Evolutionary conservation across 2,888 invertebrate species (phyloP).

Genomic region (Priocnemis perturbator): DNA sequence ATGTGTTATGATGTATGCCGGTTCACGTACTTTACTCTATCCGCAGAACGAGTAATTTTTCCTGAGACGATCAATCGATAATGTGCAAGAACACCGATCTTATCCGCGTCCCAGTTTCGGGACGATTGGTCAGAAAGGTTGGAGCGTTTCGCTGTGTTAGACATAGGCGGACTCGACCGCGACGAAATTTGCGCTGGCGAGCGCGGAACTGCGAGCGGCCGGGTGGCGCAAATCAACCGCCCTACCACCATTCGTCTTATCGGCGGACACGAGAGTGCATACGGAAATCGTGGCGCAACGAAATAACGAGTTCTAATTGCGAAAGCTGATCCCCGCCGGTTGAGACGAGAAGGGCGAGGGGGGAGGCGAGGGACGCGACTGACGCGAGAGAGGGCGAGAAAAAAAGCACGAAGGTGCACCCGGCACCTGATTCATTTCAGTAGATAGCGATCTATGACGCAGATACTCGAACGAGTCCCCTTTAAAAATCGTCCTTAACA

Average conservation of each 20-base stretch:
- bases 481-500: constrained; percentile 57
- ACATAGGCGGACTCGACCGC: not conserved
- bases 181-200: constrained; percentile 7
- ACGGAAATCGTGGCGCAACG: constrained; percentile 67
- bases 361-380: not conserved
- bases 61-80: too few species aligned
- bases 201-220: not conserved
- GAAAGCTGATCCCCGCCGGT: constrained; percentile 59
- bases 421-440: constrained; percentile 62
- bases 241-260: constrained; percentile 47
- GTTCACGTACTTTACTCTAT: too few species aligned
- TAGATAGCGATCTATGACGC: constrained; percentile 61
- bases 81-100: too few species aligned
- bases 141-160: too few species aligned
- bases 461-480: constrained; percentile 53
- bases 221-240: not conserved
- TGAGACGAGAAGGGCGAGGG: constrained; percentile 7
- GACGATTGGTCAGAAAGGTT: too few species aligned
- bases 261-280: constrained; percentile 53
- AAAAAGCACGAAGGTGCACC: constrained; percentile 54
- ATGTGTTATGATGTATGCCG: too few species aligned
- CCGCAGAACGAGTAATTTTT: too few species aligned
- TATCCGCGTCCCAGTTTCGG: too few species aligned
- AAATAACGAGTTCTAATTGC: constrained; percentile 72
- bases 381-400: constrained; percentile 1